These are phyloP conservation scores for Cottus gobio DNA, from an alignment of 2,113 vertebrate species.

Conservation along the genomic window DNA sequence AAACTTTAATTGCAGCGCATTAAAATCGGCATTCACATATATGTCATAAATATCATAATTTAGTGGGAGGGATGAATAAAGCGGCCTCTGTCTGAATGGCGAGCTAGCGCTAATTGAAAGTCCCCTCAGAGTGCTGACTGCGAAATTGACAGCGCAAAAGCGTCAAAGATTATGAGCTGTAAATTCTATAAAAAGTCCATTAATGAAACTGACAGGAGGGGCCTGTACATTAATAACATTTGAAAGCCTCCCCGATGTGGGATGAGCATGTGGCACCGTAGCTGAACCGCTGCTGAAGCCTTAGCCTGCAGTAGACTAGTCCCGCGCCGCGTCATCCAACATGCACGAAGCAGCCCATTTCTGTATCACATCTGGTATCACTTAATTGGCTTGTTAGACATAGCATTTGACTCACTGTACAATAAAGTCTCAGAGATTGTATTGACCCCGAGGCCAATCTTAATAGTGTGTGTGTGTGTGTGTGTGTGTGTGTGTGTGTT, in stretches of 20 bases:
- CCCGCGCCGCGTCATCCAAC: neutral
- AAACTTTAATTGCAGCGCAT: slow-evolving; percentile 72
- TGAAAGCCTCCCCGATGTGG: neutral
- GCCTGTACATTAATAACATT: slow-evolving; percentile 46
- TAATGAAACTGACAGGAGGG: slow-evolving; percentile 47
- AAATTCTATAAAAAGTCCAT: slow-evolving; percentile 47
- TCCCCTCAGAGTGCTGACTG: slow-evolving; percentile 75
- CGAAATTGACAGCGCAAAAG: slow-evolving; percentile 57
- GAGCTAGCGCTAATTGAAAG: slow-evolving; percentile 69
- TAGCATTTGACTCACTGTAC: slow-evolving; percentile 7
- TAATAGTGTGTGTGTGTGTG: neutral
- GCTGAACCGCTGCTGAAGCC: no score
- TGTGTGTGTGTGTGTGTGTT: neutral
- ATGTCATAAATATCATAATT: slow-evolving; percentile 76
- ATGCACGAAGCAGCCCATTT: slow-evolving; percentile 3
- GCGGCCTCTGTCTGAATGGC: slow-evolving; percentile 57
- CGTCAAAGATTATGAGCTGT: slow-evolving; percentile 63
- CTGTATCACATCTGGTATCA: slow-evolving; percentile 16
- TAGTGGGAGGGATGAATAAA: slow-evolving; percentile 70
- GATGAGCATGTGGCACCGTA: slow-evolving; percentile 8
- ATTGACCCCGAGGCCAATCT: slow-evolving; percentile 9
- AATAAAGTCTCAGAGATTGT: slow-evolving; percentile 13
- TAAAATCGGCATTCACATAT: slow-evolving; percentile 76
- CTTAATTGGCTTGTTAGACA: slow-evolving; percentile 33
- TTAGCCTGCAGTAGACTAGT: slow-evolving; percentile 1